Evolutionary conservation across 2,888 invertebrate species (phyloP).

Genomic region (Drosophila borealis): DNA sequence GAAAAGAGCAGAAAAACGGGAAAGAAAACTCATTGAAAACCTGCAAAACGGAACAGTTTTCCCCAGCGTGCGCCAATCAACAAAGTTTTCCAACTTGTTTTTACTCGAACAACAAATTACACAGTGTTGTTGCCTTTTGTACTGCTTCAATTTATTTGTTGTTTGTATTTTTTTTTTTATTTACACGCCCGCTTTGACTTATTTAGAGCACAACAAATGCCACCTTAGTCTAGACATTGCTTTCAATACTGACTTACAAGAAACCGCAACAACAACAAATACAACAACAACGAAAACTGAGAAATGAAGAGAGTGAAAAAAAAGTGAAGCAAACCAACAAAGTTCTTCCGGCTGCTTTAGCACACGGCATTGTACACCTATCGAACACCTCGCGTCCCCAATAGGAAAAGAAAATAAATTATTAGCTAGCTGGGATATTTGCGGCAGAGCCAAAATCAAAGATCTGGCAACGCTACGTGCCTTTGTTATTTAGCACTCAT

Average conservation of each 20-base stretch:
- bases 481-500: not conserved
- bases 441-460: not conserved
- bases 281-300: not conserved
- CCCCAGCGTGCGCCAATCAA: conserved; percentile 48
- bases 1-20: not conserved
- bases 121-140: conserved; percentile 20
- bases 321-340: conserved; percentile 24
- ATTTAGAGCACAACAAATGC: conserved; percentile 65
- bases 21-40: conserved; percentile 46
- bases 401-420: conserved; percentile 6
- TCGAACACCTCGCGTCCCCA: conserved; percentile 7
- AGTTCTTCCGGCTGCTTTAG: conserved; percentile 34
- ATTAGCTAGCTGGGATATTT: not conserved
- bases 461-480: conserved; percentile 3
- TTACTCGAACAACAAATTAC: conserved; percentile 45
- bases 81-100: conserved; percentile 50
- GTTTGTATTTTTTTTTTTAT: conserved; percentile 52
- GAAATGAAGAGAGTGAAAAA: not conserved
- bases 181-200: conserved; percentile 71
- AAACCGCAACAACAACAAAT: conserved; percentile 7
- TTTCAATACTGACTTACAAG: conserved; percentile 28
- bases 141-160: conserved; percentile 44
- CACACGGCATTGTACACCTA: conserved; percentile 17
- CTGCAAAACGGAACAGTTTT: conserved; percentile 40
- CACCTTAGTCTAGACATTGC: conserved; percentile 66